Conservation (phyloP, 1,140 invertebrate species). For the Drosophila pallidifrons region DNA sequence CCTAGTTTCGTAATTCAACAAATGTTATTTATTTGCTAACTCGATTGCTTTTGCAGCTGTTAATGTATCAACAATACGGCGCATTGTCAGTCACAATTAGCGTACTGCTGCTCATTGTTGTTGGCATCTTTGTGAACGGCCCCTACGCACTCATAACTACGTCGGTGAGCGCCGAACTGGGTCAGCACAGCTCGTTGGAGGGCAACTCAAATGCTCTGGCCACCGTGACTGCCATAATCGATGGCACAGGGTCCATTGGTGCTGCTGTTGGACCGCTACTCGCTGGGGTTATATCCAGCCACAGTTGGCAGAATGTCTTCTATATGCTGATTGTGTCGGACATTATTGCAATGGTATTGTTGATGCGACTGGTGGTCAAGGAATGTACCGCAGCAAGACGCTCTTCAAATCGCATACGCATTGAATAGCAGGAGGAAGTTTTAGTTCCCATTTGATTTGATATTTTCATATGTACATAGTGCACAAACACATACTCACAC, state of each 20-base stretch:
- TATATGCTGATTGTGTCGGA: constrained; percentile 95
- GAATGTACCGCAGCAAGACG: constrained; percentile 63
- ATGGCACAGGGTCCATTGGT: constrained; percentile 97
- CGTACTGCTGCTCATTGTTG: constrained; percentile 90
- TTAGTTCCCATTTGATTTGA: constrained; percentile 19
- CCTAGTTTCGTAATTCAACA: neutral
- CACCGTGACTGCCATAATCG: constrained; percentile 98
- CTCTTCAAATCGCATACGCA: constrained; percentile 69
- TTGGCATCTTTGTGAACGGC: constrained; percentile 95
- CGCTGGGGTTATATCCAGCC: constrained; percentile 91
- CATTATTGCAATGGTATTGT: constrained; percentile 91
- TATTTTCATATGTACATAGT: constrained; percentile 41
- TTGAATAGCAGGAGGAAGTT: constrained; percentile 69
- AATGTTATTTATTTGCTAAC: constrained; percentile 27
- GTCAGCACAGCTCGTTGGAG: constrained; percentile 92
- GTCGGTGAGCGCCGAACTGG: constrained; percentile 97
- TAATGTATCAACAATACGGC: constrained; percentile 91
- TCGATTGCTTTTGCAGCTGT: constrained; percentile 87
- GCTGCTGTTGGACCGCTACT: constrained; percentile 96
- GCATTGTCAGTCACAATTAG: constrained; percentile 87
- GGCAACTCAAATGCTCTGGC: constrained; percentile 96
- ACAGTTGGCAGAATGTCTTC: constrained; percentile 95
- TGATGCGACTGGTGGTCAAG: constrained; percentile 85
- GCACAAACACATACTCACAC: constrained; percentile 6
- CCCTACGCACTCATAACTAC: constrained; percentile 98